Percentiles rank a stretch among this genome's conserved stretches.
phyloP scores from a whole-genome alignment of 1,140 invertebrate species.

The Trichogramma pretiosum region DNA sequence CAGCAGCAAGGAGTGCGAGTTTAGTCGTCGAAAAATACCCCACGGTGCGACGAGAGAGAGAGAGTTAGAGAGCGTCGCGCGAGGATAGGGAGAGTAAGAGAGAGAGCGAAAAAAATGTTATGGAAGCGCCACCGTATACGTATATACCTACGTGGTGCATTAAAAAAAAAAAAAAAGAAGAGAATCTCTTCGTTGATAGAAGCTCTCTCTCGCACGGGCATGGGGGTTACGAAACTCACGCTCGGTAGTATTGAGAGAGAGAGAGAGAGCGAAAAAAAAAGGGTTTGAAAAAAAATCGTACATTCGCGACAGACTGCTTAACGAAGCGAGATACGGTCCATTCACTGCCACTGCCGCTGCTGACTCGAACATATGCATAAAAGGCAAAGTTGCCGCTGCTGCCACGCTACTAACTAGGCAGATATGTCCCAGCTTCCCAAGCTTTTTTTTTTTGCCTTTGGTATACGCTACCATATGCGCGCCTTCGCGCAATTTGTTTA shows the following conservation, averaged over 20 bases:
- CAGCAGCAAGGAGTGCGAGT: no score
- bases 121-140: slow-evolving; percentile 1
- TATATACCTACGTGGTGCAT: background rate
- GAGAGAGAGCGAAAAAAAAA: slow-evolving; percentile 28
- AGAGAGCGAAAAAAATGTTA: slow-evolving; percentile 14
- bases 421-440: background rate
- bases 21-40: no score
- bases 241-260: slow-evolving; percentile 9
- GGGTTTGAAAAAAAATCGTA: slow-evolving; percentile 34
- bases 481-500: slow-evolving; percentile 14
- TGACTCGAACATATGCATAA: slow-evolving; percentile 18
- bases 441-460: no score
- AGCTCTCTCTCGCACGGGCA: slow-evolving; percentile 35
- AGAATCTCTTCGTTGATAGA: no score
- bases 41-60: background rate
- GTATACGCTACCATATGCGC: slow-evolving; percentile 15
- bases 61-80: slow-evolving; percentile 5
- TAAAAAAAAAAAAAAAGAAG: slow-evolving; percentile 19
- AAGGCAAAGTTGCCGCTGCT: slow-evolving; percentile 5
- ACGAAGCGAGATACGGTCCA: slow-evolving; percentile 46
- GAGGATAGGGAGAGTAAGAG: slow-evolving; percentile 14
- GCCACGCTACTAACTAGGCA: slow-evolving; percentile 17
- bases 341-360: slow-evolving; percentile 37
- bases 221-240: slow-evolving; percentile 24
- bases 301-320: slow-evolving; percentile 48